These are phyloP conservation scores for Drosophila histrio DNA, from an alignment of 2,888 invertebrate genomes.

Conservation along the genomic window DNA sequence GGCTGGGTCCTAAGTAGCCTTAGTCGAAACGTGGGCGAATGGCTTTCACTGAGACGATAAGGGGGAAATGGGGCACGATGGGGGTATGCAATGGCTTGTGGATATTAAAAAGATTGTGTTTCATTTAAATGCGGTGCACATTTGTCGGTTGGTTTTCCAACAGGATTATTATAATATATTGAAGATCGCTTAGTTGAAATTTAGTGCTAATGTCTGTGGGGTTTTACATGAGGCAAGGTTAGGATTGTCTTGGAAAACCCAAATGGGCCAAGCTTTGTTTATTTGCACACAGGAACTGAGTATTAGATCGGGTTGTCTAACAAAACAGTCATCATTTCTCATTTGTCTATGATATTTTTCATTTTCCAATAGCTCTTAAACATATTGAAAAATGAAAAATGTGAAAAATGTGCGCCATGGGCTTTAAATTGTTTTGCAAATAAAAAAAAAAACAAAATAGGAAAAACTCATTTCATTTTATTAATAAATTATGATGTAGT, in stretches of 20 bases:
- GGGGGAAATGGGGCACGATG: background rate
- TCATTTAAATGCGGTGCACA: constrained; percentile 66
- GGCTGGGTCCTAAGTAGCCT: constrained; percentile 62
- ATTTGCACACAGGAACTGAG: background rate
- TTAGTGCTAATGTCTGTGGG: constrained; percentile 57
- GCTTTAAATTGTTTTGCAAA: constrained; percentile 47
- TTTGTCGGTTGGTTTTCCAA: constrained; percentile 62
- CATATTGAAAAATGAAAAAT: constrained; percentile 67
- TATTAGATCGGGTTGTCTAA: background rate
- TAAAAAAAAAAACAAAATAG: constrained; percentile 23
- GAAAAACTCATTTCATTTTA: constrained; percentile 70
- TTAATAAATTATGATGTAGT: constrained; percentile 80
- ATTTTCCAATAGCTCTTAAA: constrained; percentile 19
- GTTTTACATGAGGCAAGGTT: no score
- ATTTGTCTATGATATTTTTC: constrained; percentile 14
- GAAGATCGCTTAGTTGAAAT: constrained; percentile 73
- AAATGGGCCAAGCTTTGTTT: background rate
- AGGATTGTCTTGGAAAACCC: background rate
- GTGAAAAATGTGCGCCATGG: constrained; percentile 67
- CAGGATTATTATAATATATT: constrained; percentile 80
- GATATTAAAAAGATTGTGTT: constrained; percentile 67
- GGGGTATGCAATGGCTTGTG: constrained; percentile 26
- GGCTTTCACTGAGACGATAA: constrained; percentile 12
- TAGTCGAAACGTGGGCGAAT: constrained; percentile 21
- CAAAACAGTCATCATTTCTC: constrained; percentile 2